Evolutionary conservation across 2,113 vertebrate genomes (phyloP).

Genomic region (Pachypanchax playfairii): DNA sequence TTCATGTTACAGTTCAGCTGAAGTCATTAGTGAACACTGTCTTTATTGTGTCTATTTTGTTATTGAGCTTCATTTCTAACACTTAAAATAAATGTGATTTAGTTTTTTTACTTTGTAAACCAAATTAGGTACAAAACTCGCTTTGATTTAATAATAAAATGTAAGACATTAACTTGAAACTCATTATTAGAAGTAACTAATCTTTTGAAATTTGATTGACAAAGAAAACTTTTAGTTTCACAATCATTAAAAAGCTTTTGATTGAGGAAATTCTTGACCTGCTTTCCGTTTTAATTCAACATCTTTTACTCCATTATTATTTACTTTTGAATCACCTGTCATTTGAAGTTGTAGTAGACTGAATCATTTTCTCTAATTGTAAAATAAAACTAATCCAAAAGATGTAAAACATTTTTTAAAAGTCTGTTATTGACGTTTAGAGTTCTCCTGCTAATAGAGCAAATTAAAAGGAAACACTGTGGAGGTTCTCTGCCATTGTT

Average conservation of each 20-base stretch:
- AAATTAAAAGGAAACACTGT: too few relatives aligned
- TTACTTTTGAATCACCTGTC: too few relatives aligned
- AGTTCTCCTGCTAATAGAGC: too few relatives aligned
- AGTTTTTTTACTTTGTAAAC: neutral
- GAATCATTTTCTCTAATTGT: too few relatives aligned
- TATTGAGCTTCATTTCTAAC: constrained; percentile 9
- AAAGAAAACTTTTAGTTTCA: constrained; percentile 1
- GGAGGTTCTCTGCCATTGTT: neutral
- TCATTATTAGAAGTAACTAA: too few relatives aligned
- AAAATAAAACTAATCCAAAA: too few relatives aligned
- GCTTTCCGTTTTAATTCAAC: constrained; percentile 9
- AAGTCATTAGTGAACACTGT: constrained; percentile 5
- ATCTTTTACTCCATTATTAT: constrained; percentile 14
- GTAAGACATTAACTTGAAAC: too few relatives aligned
- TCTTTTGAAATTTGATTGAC: too few relatives aligned
- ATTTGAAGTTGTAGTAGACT: too few relatives aligned
- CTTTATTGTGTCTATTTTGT: constrained; percentile 1
- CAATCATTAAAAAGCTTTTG: constrained; percentile 19
- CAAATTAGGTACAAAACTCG: constrained; percentile 6
- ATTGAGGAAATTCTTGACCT: constrained; percentile 36
- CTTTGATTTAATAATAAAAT: too few relatives aligned
- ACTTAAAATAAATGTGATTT: constrained; percentile 1
- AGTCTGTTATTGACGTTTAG: too few relatives aligned
- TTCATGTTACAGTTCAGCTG: constrained; percentile 18
- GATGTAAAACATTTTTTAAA: too few relatives aligned